A percentile compares a stretch with the other conserved stretches of the same genome.
These are phyloP conservation scores for Polypedilum pembai DNA, from an alignment of 1,140 invertebrate genomes.

Conservation along the genomic window DNA sequence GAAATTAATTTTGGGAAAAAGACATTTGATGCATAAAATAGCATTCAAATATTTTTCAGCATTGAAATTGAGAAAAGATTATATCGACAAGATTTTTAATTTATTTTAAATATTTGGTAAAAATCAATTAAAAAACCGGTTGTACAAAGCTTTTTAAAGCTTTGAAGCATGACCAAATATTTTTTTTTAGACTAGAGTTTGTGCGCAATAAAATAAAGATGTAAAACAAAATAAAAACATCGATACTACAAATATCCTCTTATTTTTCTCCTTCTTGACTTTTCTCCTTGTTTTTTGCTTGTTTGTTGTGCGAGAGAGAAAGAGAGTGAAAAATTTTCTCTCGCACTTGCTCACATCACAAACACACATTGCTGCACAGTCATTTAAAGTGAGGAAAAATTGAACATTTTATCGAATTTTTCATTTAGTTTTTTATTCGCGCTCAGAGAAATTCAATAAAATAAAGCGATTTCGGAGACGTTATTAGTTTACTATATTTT, in stretches of 20 bases:
- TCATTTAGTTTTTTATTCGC: conserved; percentile 20
- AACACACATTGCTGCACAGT: conserved; percentile 30
- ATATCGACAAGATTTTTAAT: not conserved
- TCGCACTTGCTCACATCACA: not conserved
- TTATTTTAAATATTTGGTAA: not conserved
- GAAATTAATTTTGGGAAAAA: no score
- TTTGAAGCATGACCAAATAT: not conserved
- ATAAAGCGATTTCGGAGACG: not conserved
- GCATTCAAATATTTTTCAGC: not conserved
- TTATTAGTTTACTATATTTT: not conserved
- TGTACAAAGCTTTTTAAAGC: not conserved
- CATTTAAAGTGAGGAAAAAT: conserved; percentile 27
- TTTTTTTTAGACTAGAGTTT: no score
- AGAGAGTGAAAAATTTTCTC: not conserved
- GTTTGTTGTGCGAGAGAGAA: not conserved
- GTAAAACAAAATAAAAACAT: not conserved
- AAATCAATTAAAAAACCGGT: no score
- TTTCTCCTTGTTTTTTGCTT: not conserved
- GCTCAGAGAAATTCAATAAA: conserved; percentile 17
- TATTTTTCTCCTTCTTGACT: not conserved
- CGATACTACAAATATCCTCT: not conserved
- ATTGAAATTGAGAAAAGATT: not conserved
- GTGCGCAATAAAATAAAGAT: not conserved
- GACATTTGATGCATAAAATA: not conserved
- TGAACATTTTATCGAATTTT: conserved; percentile 19